phyloP scores from a whole-genome alignment of 2,888 invertebrate genomes.

The Microplitis deprimator region DNA sequence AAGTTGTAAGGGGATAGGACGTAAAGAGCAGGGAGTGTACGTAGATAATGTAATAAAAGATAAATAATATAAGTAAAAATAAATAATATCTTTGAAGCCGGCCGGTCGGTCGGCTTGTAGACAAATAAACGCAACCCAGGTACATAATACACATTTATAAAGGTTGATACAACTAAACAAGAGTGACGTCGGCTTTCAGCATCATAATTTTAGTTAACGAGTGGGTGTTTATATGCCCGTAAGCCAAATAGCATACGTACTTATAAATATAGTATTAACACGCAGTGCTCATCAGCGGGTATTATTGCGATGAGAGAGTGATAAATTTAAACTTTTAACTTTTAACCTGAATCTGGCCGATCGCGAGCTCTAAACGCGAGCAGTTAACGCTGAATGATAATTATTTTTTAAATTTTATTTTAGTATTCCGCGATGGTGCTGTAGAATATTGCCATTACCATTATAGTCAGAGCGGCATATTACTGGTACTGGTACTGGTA shows the following conservation, averaged over 20 bases:
- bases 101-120: not conserved
- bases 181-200: constrained; percentile 32
- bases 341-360: no score
- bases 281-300: not conserved
- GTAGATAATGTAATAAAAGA: not conserved
- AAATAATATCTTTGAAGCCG: not conserved
- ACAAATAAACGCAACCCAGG: not conserved
- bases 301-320: no score
- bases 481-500: not conserved
- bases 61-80: not conserved
- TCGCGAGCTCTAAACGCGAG: no score
- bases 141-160: constrained; percentile 22
- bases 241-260: constrained; percentile 30
- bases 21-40: not conserved
- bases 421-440: no score
- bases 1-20: not conserved
- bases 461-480: not conserved
- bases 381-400: no score
- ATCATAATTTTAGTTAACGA: constrained; percentile 32
- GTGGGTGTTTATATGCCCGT: constrained; percentile 38
- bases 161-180: constrained; percentile 25
- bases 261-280: not conserved
- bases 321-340: no score
- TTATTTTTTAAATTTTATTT: no score
- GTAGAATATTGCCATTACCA: not conserved